These are phyloP conservation scores for Pseudococcus jackbeardsleyi DNA, from an alignment of 2,888 invertebrate species.

Conservation along the genomic window DNA sequence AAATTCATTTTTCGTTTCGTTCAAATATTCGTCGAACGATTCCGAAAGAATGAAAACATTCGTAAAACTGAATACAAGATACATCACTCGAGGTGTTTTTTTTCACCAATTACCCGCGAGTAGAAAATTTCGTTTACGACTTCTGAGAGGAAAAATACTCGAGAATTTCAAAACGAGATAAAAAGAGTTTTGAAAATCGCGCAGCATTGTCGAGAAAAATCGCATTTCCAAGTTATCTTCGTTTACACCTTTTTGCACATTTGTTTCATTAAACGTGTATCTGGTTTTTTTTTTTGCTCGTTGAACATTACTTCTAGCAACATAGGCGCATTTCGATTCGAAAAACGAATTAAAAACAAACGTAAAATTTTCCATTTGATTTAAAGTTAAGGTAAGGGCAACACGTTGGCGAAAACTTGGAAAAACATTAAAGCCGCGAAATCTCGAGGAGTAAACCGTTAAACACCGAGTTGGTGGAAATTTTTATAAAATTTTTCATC, in stretches of 20 bases:
- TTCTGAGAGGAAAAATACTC: background rate
- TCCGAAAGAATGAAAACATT: background rate
- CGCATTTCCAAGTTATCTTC: conserved; percentile 28
- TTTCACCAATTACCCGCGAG: conserved; percentile 2
- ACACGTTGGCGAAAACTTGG: background rate
- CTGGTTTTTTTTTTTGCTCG: conserved; percentile 17
- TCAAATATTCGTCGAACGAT: background rate
- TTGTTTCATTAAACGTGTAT: conserved; percentile 51
- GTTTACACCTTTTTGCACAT: conserved; percentile 48
- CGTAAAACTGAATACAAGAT: background rate
- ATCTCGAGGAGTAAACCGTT: background rate
- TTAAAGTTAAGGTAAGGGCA: background rate
- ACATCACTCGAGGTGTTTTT: background rate
- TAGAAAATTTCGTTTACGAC: background rate
- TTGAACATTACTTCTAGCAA: background rate
- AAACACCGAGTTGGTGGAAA: background rate
- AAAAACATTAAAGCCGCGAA: background rate
- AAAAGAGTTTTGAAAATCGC: conserved; percentile 29
- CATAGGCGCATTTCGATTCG: conserved; percentile 24
- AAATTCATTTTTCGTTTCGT: background rate
- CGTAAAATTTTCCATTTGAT: conserved; percentile 34
- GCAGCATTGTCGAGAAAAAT: conserved; percentile 40
- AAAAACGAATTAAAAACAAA: conserved; percentile 21
- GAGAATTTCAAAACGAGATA: background rate
- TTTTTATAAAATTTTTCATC: too few relatives aligned